A percentile compares a stretch with the other conserved stretches of the same genome.
phyloP scores from a whole-genome alignment of 1,140 invertebrate species.

The Procambarus clarkii region DNA sequence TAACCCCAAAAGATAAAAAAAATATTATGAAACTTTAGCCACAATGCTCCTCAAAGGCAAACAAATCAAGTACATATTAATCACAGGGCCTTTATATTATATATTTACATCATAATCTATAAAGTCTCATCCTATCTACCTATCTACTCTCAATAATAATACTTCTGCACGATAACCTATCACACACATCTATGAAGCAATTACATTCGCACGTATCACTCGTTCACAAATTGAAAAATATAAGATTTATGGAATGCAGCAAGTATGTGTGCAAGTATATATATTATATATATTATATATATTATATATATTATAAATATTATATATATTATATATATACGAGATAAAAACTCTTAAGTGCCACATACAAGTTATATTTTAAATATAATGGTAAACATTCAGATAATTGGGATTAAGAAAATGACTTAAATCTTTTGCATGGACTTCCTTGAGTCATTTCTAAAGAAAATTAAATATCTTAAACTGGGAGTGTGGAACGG shows the following conservation, averaged over 20 bases:
- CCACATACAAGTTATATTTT: background rate
- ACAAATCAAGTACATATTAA: background rate
- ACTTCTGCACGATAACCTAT: background rate
- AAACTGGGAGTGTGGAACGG: background rate
- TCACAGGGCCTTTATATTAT: background rate
- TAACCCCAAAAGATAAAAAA: background rate
- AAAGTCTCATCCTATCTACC: background rate
- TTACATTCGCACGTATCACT: background rate
- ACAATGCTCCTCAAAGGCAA: background rate
- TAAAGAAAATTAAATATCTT: background rate
- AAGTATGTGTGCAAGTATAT: too few relatives aligned
- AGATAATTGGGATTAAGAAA: background rate
- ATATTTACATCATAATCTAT: background rate
- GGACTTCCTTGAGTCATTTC: background rate
- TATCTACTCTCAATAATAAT: too few relatives aligned
- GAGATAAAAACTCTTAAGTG: background rate
- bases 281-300: too few relatives aligned
- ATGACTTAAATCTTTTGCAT: background rate
- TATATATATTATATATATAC: background rate
- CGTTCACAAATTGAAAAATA: background rate
- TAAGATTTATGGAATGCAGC: constrained; percentile 2
- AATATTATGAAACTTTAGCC: background rate
- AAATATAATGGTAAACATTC: background rate
- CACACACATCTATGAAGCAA: background rate
- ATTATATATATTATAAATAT: background rate